These are phyloP conservation scores for Lordiphosa fenestrarum DNA, from an alignment of 2,888 invertebrate genomes.

Conservation along the genomic window DNA sequence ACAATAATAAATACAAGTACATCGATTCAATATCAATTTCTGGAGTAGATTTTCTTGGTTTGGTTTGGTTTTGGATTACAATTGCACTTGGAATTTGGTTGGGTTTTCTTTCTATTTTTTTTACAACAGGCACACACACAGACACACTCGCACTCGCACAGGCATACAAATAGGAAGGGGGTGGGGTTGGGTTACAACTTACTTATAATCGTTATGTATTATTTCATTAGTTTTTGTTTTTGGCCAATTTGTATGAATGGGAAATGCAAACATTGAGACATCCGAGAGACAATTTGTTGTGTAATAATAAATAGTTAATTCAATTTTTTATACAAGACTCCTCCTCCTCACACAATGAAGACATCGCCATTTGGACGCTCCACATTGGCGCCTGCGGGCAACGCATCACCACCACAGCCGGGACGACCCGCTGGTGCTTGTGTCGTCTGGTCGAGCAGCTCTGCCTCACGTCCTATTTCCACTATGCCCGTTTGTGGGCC, in stretches of 20 bases:
- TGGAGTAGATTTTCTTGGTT: constrained; percentile 5
- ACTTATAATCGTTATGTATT: constrained; percentile 7
- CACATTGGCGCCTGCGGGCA: constrained; percentile 14
- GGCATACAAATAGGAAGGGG: constrained; percentile 29
- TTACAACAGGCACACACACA: not conserved
- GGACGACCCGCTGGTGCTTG: constrained; percentile 36
- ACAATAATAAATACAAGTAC: constrained; percentile 1
- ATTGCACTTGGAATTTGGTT: constrained; percentile 62
- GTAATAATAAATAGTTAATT: constrained; percentile 32
- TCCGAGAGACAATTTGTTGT: constrained; percentile 17
- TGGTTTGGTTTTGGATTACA: constrained; percentile 32
- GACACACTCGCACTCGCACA: no score
- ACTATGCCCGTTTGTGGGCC: constrained; percentile 73
- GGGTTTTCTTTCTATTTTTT: constrained; percentile 27
- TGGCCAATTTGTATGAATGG: constrained; percentile 20
- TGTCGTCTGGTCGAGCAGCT: constrained; percentile 60
- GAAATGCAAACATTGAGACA: not conserved
- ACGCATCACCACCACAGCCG: constrained; percentile 47
- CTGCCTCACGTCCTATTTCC: constrained; percentile 79
- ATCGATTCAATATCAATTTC: constrained; percentile 8
- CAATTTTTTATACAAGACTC: constrained; percentile 27
- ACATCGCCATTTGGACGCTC: constrained; percentile 56
- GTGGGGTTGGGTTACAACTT: constrained; percentile 13
- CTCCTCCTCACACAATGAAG: constrained; percentile 53
- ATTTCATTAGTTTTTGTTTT: constrained; percentile 19